Evolutionary conservation across 2,797 vertebrate genomes (phyloP), one percentile per base, ranked within the genome.

Genomic region (Sebastes hubbsi): DNA sequence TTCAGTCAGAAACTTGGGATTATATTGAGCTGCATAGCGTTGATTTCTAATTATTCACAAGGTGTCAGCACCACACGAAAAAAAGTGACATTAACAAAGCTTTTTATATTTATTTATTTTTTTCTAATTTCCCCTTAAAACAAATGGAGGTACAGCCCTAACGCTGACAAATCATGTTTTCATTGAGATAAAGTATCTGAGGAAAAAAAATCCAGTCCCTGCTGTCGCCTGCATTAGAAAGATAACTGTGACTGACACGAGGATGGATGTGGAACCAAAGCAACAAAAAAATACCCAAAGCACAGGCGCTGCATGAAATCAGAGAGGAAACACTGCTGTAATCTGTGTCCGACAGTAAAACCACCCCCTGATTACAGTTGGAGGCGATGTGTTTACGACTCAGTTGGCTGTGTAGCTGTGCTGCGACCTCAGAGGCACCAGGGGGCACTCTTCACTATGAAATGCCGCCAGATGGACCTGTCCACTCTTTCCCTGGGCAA

Each of bases 381-480:
- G 11, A 81, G 72, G 59, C 32, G 0, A 12, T 20, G 38, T 34
- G 49, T 75, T 84, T 10, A 68, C 66, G 2, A 18, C 71, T 73
- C 49, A 24, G 61, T 75, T 74, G 66, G 66, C 75, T 27, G 52
- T 30, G 69, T 11, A 13, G 10, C 72, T 89, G 90, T 59, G 77
- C 64, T 78, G 77, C 5, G 12, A 36, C 54, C 55, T 60, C 25
- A 14, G 3, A 36, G 25, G 8, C 94, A 93, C 82, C 75, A 92
- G 93, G 87, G 91, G 93, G 90, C 92, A 83, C 80, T 93, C 61
- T 90, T 93, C 66, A 42, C 91, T 72, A 66, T 75, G 56, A 69
- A 89, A 92, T 87, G 42, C 55, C 8, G 3, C 62, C 72, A 74
- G 42, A 61, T 72, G 78, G 84, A 12, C 10, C 8, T 24, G 63